phyloP scores from a whole-genome alignment of 2,113 vertebrate genomes.

The Xerus inauris region DNA sequence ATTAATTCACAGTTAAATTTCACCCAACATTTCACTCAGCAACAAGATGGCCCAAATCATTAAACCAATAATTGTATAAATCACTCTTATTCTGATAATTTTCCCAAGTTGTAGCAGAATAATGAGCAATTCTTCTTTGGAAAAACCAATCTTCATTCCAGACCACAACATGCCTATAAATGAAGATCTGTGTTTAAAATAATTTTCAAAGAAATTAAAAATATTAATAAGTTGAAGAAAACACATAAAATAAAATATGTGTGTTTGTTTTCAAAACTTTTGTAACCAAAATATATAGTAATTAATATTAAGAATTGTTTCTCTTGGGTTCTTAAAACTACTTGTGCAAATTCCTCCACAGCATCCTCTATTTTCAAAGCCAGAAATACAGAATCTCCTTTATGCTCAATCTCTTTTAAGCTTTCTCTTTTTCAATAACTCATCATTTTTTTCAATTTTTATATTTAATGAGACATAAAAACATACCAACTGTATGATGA shows the following conservation, averaged over 20 bases:
- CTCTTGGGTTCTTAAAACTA: neutral
- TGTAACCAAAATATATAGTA: neutral
- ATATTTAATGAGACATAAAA: neutral
- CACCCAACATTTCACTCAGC: neutral
- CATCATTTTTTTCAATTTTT: neutral
- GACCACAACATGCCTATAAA: neutral
- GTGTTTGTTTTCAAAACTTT: neutral
- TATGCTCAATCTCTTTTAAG: neutral
- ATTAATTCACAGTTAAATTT: neutral
- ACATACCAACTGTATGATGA: neutral
- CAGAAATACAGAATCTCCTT: neutral
- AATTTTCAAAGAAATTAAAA: neutral
- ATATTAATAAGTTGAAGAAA: neutral
- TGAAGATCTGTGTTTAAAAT: neutral
- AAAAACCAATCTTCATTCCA: neutral
- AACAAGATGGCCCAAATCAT: neutral
- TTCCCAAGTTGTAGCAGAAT: neutral
- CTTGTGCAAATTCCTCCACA: neutral
- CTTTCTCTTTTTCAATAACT: neutral
- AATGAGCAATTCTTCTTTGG: neutral
- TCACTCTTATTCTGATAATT: neutral
- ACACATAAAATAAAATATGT: neutral
- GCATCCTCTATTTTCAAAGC: neutral
- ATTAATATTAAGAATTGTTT: neutral
- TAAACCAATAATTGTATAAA: neutral